Percentiles rank a stretch among this genome's conserved stretches.
Conservation (phyloP, 2,113 vertebrate species). For the Pycnonotus jocosus region DNA sequence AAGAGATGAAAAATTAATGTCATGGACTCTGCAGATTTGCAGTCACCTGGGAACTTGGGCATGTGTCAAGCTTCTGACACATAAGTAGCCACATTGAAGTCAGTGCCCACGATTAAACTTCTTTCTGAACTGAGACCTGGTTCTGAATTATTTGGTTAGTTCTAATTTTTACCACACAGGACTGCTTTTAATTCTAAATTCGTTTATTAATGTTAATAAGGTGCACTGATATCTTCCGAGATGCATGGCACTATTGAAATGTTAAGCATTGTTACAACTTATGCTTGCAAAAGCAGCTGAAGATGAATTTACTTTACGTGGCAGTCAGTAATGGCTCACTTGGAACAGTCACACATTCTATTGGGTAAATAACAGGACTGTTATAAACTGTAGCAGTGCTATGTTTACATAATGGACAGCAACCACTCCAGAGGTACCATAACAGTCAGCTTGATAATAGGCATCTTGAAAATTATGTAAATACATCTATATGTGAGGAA, state of each 20-base stretch:
- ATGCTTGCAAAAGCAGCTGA: slow-evolving; percentile 51
- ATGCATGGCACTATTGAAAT: neutral
- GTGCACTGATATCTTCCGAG: neutral
- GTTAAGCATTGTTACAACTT: slow-evolving; percentile 4
- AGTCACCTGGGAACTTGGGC: neutral
- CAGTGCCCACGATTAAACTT: rapidly evolving
- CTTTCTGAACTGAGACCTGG: neutral
- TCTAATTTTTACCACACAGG: neutral
- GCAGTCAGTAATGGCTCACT: slow-evolving; percentile 45
- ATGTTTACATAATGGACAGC: slow-evolving; percentile 57
- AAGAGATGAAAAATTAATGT: neutral
- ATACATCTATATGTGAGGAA: slow-evolving; percentile 28
- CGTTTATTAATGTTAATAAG: slow-evolving; percentile 1
- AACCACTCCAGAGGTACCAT: slow-evolving; percentile 37
- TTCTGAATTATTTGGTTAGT: neutral
- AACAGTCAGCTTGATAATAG: slow-evolving; percentile 16
- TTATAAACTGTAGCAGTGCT: slow-evolving; percentile 53
- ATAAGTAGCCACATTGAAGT: neutral
- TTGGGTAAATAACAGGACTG: slow-evolving; percentile 64
- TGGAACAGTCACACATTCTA: slow-evolving; percentile 52
- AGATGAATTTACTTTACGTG: slow-evolving; percentile 51
- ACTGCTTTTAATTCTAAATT: neutral
- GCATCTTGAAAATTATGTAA: slow-evolving; percentile 48
- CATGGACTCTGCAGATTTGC: neutral
- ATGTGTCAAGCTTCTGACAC: neutral